Percentiles rank a stretch among this genome's conserved stretches.
Conservation (phyloP, 2,113 vertebrate genomes). For the Echinops telfairi region DNA sequence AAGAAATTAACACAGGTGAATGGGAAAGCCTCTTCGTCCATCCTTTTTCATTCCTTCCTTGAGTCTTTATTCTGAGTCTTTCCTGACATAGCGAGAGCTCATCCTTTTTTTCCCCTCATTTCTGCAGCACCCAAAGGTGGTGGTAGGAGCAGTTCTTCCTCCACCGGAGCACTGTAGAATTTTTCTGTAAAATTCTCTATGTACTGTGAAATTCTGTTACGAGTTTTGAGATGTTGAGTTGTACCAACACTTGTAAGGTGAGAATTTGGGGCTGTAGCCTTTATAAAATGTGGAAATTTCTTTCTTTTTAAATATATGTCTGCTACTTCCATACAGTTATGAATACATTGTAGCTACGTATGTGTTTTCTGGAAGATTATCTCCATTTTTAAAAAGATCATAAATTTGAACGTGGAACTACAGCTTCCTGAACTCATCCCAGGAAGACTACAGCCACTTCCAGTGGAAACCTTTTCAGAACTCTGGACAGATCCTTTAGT, state of each 20-base stretch:
- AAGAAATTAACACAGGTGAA: neutral
- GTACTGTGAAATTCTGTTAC: neutral
- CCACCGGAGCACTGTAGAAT: neutral
- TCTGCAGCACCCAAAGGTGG: neutral
- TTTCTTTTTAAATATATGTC: neutral
- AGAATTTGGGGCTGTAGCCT: neutral
- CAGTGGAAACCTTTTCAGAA: slow-evolving; percentile 79
- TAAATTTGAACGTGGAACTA: slow-evolving; percentile 40
- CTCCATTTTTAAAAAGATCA: neutral
- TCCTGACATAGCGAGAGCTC: neutral
- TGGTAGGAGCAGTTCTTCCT: neutral
- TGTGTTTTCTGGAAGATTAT: neutral
- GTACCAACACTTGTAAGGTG: neutral
- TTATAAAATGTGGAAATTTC: neutral
- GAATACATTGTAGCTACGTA: neutral
- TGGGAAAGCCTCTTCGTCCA: neutral
- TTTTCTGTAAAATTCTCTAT: neutral
- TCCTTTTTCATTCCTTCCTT: neutral
- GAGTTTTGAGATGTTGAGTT: neutral
- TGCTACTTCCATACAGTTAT: neutral
- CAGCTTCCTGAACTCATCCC: neutral
- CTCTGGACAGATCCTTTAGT: slow-evolving; percentile 84
- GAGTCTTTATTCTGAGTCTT: slow-evolving; percentile 45
- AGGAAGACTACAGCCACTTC: neutral
- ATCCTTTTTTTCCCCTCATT: neutral